phyloP scores from a whole-genome alignment of 2,797 vertebrate species.

The Crocidura indochinensis region DNA sequence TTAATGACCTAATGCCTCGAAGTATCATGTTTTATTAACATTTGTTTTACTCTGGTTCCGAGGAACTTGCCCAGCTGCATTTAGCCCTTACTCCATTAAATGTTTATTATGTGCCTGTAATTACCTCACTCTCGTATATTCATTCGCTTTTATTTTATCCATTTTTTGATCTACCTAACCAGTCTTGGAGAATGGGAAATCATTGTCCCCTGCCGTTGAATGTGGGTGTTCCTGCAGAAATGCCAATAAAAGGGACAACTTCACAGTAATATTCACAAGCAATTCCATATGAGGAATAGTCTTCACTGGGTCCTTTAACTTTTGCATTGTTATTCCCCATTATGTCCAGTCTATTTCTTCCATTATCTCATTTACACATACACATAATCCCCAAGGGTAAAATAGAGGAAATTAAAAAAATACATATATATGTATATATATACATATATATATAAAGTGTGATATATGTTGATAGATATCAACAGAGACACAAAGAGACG shows the following conservation, averaged over 20 bases:
- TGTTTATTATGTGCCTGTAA: conserved; percentile 49
- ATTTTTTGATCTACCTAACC: conserved; percentile 33
- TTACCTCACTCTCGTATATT: conserved; percentile 52
- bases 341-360: background rate
- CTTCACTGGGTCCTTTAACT: background rate
- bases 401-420: too few relatives aligned
- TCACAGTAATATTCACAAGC: background rate
- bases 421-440: too few relatives aligned
- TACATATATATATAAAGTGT: too few relatives aligned
- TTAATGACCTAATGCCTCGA: conserved; percentile 49
- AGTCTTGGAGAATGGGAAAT: conserved; percentile 33
- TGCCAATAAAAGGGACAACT: background rate
- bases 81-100: conserved; percentile 46
- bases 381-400: too few relatives aligned
- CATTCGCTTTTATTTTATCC: conserved; percentile 40
- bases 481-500: conserved; percentile 16
- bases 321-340: background rate
- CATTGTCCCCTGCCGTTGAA: background rate
- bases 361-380: background rate
- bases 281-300: background rate
- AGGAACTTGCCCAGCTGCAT: conserved; percentile 23
- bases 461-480: background rate
- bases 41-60: conserved; percentile 61
- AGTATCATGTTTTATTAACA: conserved; percentile 70
- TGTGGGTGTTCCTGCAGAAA: background rate